Evolutionary conservation across 37 sponge, comb jelly and placozoan species (phyloP), one percentile per base, ranked within the genome.

Genomic region (Lycopodina hypogea): DNA sequence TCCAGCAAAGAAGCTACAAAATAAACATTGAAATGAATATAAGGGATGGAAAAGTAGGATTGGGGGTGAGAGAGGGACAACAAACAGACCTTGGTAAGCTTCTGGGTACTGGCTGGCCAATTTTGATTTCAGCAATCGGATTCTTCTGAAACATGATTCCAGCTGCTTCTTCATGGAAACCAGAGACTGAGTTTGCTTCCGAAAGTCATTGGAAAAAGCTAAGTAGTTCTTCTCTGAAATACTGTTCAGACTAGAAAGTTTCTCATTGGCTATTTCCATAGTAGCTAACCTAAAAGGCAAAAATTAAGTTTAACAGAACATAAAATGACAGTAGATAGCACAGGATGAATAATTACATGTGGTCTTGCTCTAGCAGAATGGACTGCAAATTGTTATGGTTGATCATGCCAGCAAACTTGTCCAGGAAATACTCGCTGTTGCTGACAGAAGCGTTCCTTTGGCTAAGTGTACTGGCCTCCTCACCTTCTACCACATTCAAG

Each of bases 71-170:
- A 45, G 8, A 45, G 9, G 48, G 8, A 9, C 9, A 45, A 12
- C 8, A 45, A 45, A 4, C 48, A 45, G 11, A 70, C 70, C 70
- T 70, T 79, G 37, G 68, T 74, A 87, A 0, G 81, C 87, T 29
- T 83, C 80, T 26, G 89, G 89, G 56, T 83, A 83, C 37, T 68
- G 73, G 3, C 28, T 41, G 23, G 79, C 74, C 32, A 79, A 29
- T 28, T 58, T 71, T 19, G 75, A 33, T 48, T 88, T 88, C 21
- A 88, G 67, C 7, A 42, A 87, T 71, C 88, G 71, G 32, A 93
- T 93, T 57, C 94, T 81, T 37, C 90, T 81, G 42, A 93, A 93
- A 17, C 89, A 72, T 1, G 94, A 89, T 63, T 93, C 90, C 26
- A 93, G 80, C 56, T 93, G 86, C 67, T 81, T 87, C 78, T 93